These are phyloP conservation scores for Resseliella maxima DNA, from an alignment of 2,888 invertebrate species.

Conservation along the genomic window DNA sequence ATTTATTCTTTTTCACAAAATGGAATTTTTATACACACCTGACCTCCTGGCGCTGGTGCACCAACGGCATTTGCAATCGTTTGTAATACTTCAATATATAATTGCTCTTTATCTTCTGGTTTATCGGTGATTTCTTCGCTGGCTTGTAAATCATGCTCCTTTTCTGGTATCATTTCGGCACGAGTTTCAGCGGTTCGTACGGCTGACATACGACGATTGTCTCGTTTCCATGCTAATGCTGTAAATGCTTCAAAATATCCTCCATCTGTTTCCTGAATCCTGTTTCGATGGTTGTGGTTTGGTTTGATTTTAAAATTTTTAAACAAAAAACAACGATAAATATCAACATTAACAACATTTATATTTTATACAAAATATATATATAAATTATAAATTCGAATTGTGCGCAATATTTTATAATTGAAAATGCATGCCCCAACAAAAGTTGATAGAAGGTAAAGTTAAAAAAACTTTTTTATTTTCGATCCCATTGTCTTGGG, in stretches of 20 bases:
- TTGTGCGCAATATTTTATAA: neutral
- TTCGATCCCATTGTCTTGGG: neutral
- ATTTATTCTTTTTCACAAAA: neutral
- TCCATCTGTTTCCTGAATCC: slow-evolving; percentile 93
- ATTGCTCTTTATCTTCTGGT: slow-evolving; percentile 73
- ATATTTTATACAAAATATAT: neutral
- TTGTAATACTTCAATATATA: slow-evolving; percentile 92
- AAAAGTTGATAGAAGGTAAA: neutral
- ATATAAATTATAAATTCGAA: neutral
- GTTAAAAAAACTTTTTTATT: slow-evolving; percentile 23
- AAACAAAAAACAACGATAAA: neutral
- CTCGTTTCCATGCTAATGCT: slow-evolving; percentile 90
- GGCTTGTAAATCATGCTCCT: slow-evolving; percentile 66
- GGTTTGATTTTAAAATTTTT: too few species aligned
- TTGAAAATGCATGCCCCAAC: neutral
- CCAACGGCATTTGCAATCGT: slow-evolving; percentile 94
- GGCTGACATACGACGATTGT: slow-evolving; percentile 85
- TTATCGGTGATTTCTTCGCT: slow-evolving; percentile 66
- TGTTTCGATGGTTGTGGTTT: slow-evolving; percentile 67
- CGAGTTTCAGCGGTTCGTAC: slow-evolving; percentile 80
- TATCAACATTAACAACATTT: neutral
- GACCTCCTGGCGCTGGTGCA: slow-evolving; percentile 79
- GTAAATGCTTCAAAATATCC: slow-evolving; percentile 96
- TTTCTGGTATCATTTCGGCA: slow-evolving; percentile 74
- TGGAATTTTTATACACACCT: slow-evolving; percentile 62